Base-by-base conservation (phyloP, 1,140 invertebrate species). In the Drosophila sp. region DNA sequence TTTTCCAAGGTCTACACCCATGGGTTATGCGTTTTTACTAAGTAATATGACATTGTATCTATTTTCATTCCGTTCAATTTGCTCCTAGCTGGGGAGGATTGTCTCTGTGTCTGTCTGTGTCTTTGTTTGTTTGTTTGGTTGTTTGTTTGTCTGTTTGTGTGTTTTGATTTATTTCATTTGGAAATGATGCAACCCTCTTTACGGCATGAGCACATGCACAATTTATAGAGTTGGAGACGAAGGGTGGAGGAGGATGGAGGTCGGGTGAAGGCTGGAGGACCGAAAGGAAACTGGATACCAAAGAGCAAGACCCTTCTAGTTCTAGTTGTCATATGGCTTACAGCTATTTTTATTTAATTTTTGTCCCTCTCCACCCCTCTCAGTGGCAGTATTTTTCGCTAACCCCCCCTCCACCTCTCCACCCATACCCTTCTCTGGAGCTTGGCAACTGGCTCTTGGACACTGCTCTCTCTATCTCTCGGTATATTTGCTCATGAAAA, bases 101-200 rank as follows among this genome's bases (percentile, higher is more conserved):
- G 44, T 50, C 44, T 50, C 72, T 41, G 32, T 58, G 35, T 69
- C 27, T 54, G 44, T 60, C 47, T 61, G 27, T 65, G 25, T 64
- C n/a, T 29, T 33, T 35, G 25, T 63, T 41, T 68, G 62, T 70
- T 38, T 63, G 64, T 70, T 54, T 73, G 63, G 71, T 66, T 60
- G 60, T 75, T 78, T 80, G 76, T 86, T 79, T 79, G 83, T 79
- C 70, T 89, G 80, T 84, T 87, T 87, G 80, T 87, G 65, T 87
- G 79, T 82, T 89, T 87, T 87, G 84, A 87, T 87, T 87, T 84
- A 87, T 87, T 87, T 87, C 84, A 87, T 89, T 89, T 84, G 84
- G 75, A 87, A 83, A 80, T 83, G 79, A 87, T 89, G 84, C 84
- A 89, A 73, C 33, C 55, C 27, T 44, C 73, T 66, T 78, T 66